Evolutionary conservation across 35 echinoderm and acorn worm genomes (phyloP).

Genomic region (Strongylocentrotus purpuratus): DNA sequence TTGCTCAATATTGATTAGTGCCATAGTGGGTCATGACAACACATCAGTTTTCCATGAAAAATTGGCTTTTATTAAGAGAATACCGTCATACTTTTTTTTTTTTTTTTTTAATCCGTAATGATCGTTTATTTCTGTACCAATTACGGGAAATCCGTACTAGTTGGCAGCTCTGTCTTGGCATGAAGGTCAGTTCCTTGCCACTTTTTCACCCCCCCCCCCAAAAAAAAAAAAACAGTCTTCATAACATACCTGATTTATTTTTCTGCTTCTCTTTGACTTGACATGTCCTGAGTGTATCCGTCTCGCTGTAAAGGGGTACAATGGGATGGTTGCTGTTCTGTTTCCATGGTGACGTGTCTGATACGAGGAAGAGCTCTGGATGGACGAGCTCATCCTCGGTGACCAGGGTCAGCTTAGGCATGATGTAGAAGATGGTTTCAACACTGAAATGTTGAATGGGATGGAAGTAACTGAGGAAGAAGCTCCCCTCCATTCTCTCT

Average conservation of each 20-base stretch:
- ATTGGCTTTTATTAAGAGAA: too few relatives aligned
- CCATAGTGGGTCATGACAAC: too few relatives aligned
- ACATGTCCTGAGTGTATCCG: slow-evolving; percentile 33
- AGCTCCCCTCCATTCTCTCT: slow-evolving; percentile 19
- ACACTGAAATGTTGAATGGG: slow-evolving; percentile 16
- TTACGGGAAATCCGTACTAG: too few relatives aligned
- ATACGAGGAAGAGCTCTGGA: slow-evolving; percentile 31
- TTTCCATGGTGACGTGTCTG: slow-evolving; percentile 31
- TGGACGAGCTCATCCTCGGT: slow-evolving; percentile 14
- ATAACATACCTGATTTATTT: slow-evolving; percentile 1
- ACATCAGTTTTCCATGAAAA: too few relatives aligned
- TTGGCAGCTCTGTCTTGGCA: too few relatives aligned
- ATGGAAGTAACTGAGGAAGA: slow-evolving; percentile 30
- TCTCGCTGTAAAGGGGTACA: not conserved
- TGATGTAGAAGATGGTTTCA: slow-evolving; percentile 16
- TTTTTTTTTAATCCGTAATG: too few relatives aligned
- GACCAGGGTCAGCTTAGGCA: slow-evolving; percentile 21
- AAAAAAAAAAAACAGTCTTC: not conserved
- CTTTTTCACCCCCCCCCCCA: too few relatives aligned
- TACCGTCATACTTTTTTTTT: too few relatives aligned
- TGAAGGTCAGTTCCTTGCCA: too few relatives aligned
- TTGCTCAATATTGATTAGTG: too few relatives aligned
- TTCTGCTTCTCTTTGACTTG: slow-evolving; percentile 33
- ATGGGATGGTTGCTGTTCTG: too few relatives aligned
- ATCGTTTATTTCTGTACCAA: too few relatives aligned